Percentiles rank a stretch among this genome's conserved stretches.
Evolutionary conservation across 1,140 invertebrate genomes (phyloP).

Genomic region (Heliconius nattereri): DNA sequence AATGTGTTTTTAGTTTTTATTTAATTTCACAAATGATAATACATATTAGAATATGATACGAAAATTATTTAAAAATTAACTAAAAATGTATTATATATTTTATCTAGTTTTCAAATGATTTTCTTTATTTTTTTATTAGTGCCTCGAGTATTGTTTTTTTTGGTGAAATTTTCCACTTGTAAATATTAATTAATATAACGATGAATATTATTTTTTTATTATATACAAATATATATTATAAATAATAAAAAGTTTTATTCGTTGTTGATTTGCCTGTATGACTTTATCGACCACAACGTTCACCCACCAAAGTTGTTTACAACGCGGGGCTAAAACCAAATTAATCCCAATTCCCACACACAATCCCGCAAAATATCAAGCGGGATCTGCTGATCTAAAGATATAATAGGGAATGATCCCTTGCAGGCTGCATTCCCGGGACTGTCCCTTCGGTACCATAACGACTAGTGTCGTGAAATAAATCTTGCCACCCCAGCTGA

Average conservation of each 20-base stretch:
- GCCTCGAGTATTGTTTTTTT: too few relatives aligned
- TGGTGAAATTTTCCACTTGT: too few relatives aligned
- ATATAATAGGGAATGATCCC: slow-evolving; percentile 52
- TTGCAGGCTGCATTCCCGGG: slow-evolving; percentile 63
- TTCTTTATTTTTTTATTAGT: too few relatives aligned
- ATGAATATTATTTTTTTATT: background rate
- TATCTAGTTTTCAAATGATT: too few relatives aligned
- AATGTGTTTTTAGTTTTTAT: too few relatives aligned
- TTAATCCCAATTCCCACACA: slow-evolving; percentile 66
- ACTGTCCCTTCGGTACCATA: slow-evolving; percentile 73
- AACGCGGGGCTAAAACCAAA: slow-evolving; percentile 33
- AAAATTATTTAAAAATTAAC: too few relatives aligned
- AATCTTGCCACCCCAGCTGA: slow-evolving; percentile 72
- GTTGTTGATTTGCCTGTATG: background rate
- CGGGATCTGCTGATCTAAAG: slow-evolving; percentile 63
- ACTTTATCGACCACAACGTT: background rate
- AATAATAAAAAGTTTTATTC: too few relatives aligned
- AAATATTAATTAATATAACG: background rate
- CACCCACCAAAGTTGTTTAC: slow-evolving; percentile 18
- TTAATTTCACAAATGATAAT: too few relatives aligned
- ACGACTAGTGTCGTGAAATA: slow-evolving; percentile 75
- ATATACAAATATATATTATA: background rate
- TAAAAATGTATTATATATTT: too few relatives aligned
- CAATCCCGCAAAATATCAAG: slow-evolving; percentile 60
- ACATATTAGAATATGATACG: too few relatives aligned